A percentile compares a stretch with the other conserved stretches of the same genome.
phyloP scores from a whole-genome alignment of 92 coral and sea anemone genomes.

The Meandrina meandrites region DNA sequence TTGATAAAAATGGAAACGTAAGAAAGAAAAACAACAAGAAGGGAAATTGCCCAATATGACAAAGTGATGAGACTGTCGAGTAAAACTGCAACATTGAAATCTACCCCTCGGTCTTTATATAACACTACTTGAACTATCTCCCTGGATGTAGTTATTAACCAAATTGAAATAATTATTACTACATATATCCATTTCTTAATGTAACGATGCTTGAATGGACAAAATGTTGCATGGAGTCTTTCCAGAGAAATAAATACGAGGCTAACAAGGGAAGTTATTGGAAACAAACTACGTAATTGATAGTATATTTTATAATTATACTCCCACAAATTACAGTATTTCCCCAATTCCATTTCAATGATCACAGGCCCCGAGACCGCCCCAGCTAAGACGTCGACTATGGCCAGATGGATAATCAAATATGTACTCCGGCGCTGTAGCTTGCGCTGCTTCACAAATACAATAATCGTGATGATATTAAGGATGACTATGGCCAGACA shows the following conservation, averaged over 20 bases:
- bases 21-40: not conserved
- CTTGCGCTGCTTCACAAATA: too few relatives aligned
- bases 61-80: too few relatives aligned
- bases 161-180: not conserved
- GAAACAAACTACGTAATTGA: not conserved
- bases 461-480: too few relatives aligned
- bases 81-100: too few relatives aligned
- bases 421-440: slow-evolving; percentile 2
- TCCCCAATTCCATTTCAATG: not conserved
- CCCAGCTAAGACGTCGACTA: not conserved
- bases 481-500: too few relatives aligned
- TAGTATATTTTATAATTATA: not conserved
- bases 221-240: not conserved
- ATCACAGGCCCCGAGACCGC: not conserved
- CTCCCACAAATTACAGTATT: not conserved
- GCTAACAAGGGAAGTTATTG: not conserved
- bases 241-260: not conserved
- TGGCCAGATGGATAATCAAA: not conserved
- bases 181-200: not conserved
- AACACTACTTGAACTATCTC: too few relatives aligned
- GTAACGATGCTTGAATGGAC: not conserved
- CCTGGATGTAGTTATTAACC: not conserved
- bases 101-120: too few relatives aligned
- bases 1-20: slow-evolving; percentile 2
- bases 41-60: not conserved